Percentiles rank a stretch among this genome's conserved stretches.
Evolutionary conservation across 1,140 invertebrate genomes (phyloP).

Genomic region (Arctopsyche grandis): DNA sequence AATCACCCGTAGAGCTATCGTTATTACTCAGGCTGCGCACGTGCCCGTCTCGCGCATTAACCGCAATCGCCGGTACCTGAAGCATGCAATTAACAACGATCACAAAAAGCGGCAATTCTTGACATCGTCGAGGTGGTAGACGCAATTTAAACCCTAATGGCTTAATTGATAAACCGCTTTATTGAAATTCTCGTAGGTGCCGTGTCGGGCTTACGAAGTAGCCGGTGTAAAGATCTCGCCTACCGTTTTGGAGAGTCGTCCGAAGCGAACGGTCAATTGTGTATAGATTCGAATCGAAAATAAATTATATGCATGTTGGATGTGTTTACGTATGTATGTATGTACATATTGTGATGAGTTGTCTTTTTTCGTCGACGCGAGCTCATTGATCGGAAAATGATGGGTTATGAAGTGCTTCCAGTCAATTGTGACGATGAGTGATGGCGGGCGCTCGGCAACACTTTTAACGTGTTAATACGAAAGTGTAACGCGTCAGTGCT

Average conservation of each 20-base stretch:
- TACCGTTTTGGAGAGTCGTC: too few relatives aligned
- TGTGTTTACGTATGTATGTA: not conserved
- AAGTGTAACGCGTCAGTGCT: not conserved
- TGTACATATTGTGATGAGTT: not conserved
- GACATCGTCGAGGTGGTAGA: not conserved
- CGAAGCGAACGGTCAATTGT: too few relatives aligned
- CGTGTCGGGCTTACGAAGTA: too few relatives aligned
- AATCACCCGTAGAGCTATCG: not conserved
- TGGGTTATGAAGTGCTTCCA: not conserved
- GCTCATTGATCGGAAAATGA: not conserved
- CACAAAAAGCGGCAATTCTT: not conserved
- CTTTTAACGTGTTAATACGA: constrained; percentile 3
- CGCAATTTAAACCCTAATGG: not conserved
- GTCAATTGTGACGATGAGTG: not conserved
- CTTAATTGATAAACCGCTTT: not conserved
- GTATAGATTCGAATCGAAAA: too few relatives aligned
- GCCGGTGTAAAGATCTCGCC: too few relatives aligned
- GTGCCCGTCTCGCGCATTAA: not conserved
- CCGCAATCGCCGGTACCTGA: not conserved
- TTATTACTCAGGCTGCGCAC: not conserved
- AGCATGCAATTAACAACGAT: not conserved
- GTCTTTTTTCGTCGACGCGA: not conserved
- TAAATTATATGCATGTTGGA: not conserved
- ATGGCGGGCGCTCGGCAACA: not conserved
- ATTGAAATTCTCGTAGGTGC: not conserved